Evolutionary conservation across 2,888 invertebrate genomes (phyloP), one percentile per base, ranked within the genome.

Genomic region (Endotricha flammealis): DNA sequence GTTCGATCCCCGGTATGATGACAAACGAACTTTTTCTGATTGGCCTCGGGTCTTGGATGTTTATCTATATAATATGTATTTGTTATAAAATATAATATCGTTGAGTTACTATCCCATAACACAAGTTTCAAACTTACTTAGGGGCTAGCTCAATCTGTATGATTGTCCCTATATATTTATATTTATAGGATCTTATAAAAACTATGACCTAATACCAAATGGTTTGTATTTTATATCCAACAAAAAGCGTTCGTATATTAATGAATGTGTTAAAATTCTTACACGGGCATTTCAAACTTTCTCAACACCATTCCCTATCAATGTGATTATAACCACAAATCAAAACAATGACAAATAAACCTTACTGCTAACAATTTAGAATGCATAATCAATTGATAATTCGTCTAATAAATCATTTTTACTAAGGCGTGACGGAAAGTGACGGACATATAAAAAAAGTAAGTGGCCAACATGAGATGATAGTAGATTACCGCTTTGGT

Each of bases 351-450:
- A 35, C 61, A 9, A 53, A 40, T 43, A 34, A 49, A 54, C 65
- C 48, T 36, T 77, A 68, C 46, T 29, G 20, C 14, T 36, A 37
- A 38, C 30, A 0, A 1, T 24, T 49, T 62, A 74, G 53, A 57
- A 53, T 54, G 31, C 48, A 59, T 40, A 63, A 62, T 75, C 54
- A 51, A 52, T 54, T 57, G 57, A 49, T 53, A 48, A 50, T 35
- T 34, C 34, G 25, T 29, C 44, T 58, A 60, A 78, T 81, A 74
- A 79, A 80, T 81, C 78, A 79, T 75, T 60, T 51, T 61, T 62
- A 59, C 53, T 49, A 38, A 70, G 58, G 62, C 73, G 60, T 71
- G 75, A 78, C 73, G 70, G 59, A 47, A 41, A 48, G 53, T 71
- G 78, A 80, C 66, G 64, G 73, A 71, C 64, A 57, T 53, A 57